Conservation (phyloP, 2,888 invertebrate genomes). For the Empis stercorea region DNA sequence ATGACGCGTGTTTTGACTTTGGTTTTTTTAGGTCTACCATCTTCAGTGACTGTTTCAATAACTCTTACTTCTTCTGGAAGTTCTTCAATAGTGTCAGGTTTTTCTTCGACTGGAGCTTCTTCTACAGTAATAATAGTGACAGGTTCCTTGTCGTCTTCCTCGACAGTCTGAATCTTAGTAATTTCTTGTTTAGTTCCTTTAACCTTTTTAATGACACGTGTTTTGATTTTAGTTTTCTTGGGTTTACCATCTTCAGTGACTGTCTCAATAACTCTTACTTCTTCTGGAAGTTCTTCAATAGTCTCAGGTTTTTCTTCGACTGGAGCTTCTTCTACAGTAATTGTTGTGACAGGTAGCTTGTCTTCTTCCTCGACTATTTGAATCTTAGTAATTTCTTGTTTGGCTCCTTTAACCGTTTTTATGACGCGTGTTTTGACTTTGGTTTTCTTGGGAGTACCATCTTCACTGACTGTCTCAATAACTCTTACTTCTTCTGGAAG, state of each 20-base stretch:
- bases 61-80: constrained; percentile 24
- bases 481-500: constrained; percentile 12
- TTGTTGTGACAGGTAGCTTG: constrained; percentile 25
- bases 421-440: constrained; percentile 25
- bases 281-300: constrained; percentile 15
- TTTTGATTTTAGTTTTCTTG: constrained; percentile 27
- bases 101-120: constrained; percentile 13
- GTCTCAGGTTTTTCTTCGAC: constrained; percentile 13
- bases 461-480: constrained; percentile 18
- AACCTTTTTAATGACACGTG: constrained; percentile 28
- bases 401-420: constrained; percentile 21
- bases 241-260: constrained; percentile 17
- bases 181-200: constrained; percentile 31
- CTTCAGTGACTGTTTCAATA: constrained; percentile 11
- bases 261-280: constrained; percentile 20
- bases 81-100: constrained; percentile 18
- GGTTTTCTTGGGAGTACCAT: constrained; percentile 21
- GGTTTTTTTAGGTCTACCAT: constrained; percentile 21
- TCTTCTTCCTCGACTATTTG: constrained; percentile 30
- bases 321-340: constrained; percentile 18
- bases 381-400: constrained; percentile 28
- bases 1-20: constrained; percentile 22
- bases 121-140: constrained; percentile 24
- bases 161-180: constrained; percentile 33
- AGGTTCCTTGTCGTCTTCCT: constrained; percentile 32